A percentile compares a stretch with the other conserved stretches of the same genome.
These are phyloP conservation scores for Greenwoodochromis staneri DNA, from an alignment of 2,113 vertebrate genomes.

Conservation along the genomic window DNA sequence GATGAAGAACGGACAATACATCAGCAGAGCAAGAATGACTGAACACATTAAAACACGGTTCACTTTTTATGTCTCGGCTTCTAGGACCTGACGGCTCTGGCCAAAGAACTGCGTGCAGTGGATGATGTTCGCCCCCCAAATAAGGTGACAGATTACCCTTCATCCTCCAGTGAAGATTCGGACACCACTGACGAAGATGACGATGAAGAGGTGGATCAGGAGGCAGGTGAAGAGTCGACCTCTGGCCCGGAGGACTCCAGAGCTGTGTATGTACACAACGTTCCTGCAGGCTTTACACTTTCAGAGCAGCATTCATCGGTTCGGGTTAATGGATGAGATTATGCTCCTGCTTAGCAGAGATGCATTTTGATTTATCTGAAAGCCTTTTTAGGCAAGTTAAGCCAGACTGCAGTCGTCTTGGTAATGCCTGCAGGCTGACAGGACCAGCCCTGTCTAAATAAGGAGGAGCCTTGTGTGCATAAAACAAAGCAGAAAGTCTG, in stretches of 20 bases:
- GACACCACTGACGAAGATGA: constrained; percentile 96
- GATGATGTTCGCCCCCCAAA: constrained; percentile 91
- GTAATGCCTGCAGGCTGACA: neutral
- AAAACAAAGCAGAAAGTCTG: neutral
- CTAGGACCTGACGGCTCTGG: constrained; percentile 93
- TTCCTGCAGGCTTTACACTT: neutral
- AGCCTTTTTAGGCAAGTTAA: neutral
- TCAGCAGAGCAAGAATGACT: neutral
- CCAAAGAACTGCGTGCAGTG: constrained; percentile 91
- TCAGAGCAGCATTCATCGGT: neutral
- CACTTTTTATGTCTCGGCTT: neutral
- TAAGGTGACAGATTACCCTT: constrained; percentile 92
- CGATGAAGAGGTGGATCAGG: constrained; percentile 94
- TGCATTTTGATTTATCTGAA: neutral
- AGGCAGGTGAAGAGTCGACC: constrained; percentile 87
- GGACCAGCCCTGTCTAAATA: neutral
- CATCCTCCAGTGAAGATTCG: constrained; percentile 95
- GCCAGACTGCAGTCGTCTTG: neutral
- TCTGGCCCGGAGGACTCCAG: constrained; percentile 90
- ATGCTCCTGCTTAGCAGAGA: neutral
- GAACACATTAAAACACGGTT: neutral
- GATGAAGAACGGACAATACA: neutral
- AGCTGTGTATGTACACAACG: constrained; percentile 79
- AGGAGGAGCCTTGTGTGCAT: neutral
- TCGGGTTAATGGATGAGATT: neutral